Percentiles rank a stretch among this genome's conserved stretches.
Evolutionary conservation across 2,113 vertebrate genomes (phyloP).

Genomic region (mouse (Mus musculus)): DNA sequence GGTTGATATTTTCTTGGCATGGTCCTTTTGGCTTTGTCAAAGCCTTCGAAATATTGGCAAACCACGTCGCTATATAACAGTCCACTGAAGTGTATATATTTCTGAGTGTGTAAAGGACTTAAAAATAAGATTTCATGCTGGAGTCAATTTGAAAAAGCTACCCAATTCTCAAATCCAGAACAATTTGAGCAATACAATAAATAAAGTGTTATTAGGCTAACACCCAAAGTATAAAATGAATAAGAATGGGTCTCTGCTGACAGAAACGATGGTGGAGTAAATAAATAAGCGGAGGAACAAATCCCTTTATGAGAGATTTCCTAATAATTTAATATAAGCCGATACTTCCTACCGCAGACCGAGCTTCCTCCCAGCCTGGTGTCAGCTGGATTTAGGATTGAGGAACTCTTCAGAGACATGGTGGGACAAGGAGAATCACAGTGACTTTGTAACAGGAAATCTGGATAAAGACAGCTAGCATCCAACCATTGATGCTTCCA

Average conservation of each 20-base stretch:
- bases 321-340: background rate
- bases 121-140: conserved; percentile 29
- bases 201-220: background rate
- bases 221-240: conserved; percentile 39
- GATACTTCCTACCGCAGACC: background rate
- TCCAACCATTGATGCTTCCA: background rate
- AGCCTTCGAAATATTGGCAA: background rate
- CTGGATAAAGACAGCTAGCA: background rate
- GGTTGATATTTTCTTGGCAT: conserved; percentile 1
- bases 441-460: background rate
- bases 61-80: background rate
- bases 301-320: background rate
- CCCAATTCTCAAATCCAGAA: conserved; percentile 29
- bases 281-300: background rate
- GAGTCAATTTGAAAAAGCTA: background rate
- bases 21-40: background rate
- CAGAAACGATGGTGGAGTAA: background rate
- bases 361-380: background rate
- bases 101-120: background rate
- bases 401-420: background rate
- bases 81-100: background rate
- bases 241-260: background rate
- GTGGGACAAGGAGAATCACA: background rate
- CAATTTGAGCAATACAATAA: conserved; percentile 41
- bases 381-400: background rate